Evolutionary conservation across 2,888 invertebrate genomes (phyloP).

Genomic region (Trichogramma evanescens): DNA sequence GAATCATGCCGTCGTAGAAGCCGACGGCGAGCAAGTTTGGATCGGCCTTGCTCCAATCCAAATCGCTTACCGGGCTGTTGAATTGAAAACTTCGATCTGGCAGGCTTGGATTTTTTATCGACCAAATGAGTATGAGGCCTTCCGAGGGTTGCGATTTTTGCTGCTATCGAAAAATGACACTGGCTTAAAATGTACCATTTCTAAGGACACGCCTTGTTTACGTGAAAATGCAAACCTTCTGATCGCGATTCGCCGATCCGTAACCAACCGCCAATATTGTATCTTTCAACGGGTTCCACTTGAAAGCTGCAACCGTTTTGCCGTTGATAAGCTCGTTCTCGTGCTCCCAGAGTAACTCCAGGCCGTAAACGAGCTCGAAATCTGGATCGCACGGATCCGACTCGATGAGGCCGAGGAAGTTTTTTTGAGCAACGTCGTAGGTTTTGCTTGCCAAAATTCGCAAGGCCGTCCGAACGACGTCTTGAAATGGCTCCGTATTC

Average conservation of each 20-base stretch:
- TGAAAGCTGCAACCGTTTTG: conserved; percentile 57
- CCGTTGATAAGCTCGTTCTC: conserved; percentile 47
- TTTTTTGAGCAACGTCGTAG: conserved; percentile 61
- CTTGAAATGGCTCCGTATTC: conserved; percentile 47
- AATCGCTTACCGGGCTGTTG: conserved; percentile 57
- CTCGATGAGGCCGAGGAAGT: conserved; percentile 59
- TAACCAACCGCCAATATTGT: conserved; percentile 72
- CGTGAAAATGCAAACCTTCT: neutral
- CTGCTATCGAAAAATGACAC: neutral
- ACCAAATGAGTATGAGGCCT: conserved; percentile 71
- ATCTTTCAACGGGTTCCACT: conserved; percentile 62
- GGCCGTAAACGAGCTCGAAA: conserved; percentile 60
- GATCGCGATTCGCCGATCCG: conserved; percentile 43
- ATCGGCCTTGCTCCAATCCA: conserved; percentile 62
- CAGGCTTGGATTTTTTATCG: conserved; percentile 65
- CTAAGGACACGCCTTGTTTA: neutral
- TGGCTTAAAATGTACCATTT: neutral
- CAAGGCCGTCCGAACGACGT: conserved; percentile 61
- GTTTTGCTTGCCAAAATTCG: conserved; percentile 66
- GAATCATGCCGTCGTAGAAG: conserved; percentile 64
- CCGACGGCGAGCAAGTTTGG: conserved; percentile 72
- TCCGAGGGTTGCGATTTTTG: conserved; percentile 50
- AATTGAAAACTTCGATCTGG: conserved; percentile 66
- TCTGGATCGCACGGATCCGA: conserved; percentile 59
- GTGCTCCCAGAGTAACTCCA: conserved; percentile 64